Base-by-base conservation (phyloP, 64 coral and sea anemone species). In the Montipora foliosa region DNA sequence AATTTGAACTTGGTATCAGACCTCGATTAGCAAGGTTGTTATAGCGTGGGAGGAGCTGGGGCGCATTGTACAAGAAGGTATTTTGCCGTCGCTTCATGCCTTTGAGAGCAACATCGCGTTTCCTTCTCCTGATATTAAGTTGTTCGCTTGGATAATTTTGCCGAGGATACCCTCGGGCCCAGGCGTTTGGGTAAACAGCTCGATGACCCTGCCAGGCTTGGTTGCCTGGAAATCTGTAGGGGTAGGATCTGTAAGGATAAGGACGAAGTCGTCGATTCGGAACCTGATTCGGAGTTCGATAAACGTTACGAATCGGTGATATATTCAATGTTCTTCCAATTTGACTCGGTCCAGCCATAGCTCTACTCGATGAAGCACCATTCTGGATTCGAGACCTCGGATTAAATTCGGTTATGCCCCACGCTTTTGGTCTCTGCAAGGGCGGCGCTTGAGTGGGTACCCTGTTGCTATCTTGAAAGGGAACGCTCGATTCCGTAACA, bases 151-250 rank as follows among this genome's bases (percentile, higher is more conserved):
- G 47, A 75, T 74, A 74, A 44, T 59, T 91, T 8, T 19, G 82
- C 45, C 64, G 82, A 46, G 66, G 49, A 71, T 86, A 86, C 48
- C 64, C 82, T 71, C 66, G 82, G 49, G 44, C 82, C 82, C 64
- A 86, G 66, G 13, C 46, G 6, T 72, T 47, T 67, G 55, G 47
- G 68, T 47, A 79, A 24, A 71, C 74, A 6, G 44, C 67, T 79
- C 81, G 89, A 64, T 59, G 14, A 91, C 78, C 79, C 50, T 20
- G 79, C 78, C n/a, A 82, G 14, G 61, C 61, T 16, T 64, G 61
- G 61, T 64, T 64, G 13, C 61, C 61, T 64, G 61, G 61, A 64
- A 64, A 14, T 9, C 46, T 49, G 17, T 83, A 74, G 44, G 55
- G 49, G 82, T 83, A 75, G 12, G 66, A 46, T 59, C 47, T 16